These are phyloP conservation scores for Thermophis baileyi DNA, from an alignment of 2,113 vertebrate species.

Conservation along the genomic window DNA sequence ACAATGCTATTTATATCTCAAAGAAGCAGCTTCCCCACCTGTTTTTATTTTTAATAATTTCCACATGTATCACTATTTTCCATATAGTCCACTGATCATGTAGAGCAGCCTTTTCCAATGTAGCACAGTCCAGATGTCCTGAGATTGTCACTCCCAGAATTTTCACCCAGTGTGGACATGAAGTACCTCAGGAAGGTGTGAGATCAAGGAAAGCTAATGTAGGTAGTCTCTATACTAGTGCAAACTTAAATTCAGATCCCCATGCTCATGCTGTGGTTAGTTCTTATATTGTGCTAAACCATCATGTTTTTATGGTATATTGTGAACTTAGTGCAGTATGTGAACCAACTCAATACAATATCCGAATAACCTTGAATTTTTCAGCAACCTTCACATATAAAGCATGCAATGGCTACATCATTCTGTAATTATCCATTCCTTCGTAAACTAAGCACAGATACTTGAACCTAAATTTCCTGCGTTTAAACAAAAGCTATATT, in stretches of 20 bases:
- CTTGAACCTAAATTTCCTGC: neutral
- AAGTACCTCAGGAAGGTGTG: neutral
- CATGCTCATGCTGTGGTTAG: neutral
- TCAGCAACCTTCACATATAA: neutral
- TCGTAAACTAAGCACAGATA: neutral
- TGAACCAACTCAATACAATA: neutral
- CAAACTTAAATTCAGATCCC: neutral
- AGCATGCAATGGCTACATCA: neutral
- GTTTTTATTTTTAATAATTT: neutral
- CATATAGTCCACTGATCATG: neutral
- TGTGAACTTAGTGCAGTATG: neutral
- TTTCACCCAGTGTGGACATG: neutral
- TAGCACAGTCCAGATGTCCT: neutral
- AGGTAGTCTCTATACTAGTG: neutral
- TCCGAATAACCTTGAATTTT: neutral
- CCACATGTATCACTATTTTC: neutral
- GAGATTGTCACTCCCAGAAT: neutral
- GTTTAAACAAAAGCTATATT: neutral
- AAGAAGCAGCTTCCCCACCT: neutral
- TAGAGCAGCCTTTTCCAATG: neutral
- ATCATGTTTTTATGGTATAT: neutral
- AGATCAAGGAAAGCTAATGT: neutral
- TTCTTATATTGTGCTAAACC: neutral
- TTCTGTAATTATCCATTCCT: neutral
- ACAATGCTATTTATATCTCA: neutral